A percentile compares a stretch with the other conserved stretches of the same genome.
Conservation (phyloP, 2,113 vertebrate genomes). For the Piaya cayana region DNA sequence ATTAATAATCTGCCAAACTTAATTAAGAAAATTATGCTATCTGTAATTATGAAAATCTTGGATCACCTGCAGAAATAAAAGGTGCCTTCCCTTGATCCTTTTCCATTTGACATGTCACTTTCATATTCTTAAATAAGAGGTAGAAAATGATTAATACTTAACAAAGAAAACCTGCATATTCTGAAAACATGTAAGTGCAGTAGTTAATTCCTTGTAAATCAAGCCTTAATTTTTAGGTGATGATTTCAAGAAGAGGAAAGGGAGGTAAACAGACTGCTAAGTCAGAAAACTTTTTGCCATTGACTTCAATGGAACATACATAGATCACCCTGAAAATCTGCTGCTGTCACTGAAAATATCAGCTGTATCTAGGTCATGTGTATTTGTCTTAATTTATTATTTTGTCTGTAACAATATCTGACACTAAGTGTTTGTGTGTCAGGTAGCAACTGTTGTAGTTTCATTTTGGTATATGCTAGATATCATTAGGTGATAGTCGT, state of each 20-base stretch:
- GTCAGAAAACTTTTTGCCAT: not conserved
- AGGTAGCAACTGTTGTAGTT: not conserved
- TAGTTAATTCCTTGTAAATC: not conserved
- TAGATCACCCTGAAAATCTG: not conserved
- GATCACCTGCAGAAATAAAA: slow-evolving; percentile 9
- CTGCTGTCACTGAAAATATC: not conserved
- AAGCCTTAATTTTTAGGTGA: not conserved
- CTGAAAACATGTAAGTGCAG: not conserved
- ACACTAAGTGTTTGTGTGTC: not conserved
- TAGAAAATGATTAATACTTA: not conserved
- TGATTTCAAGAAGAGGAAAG: not conserved
- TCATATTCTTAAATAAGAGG: not conserved
- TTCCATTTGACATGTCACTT: not conserved
- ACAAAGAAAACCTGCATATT: not conserved
- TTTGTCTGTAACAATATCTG: not conserved
- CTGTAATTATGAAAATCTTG: slow-evolving; percentile 3
- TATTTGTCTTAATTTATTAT: not conserved
- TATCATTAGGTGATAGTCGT: accelerated
- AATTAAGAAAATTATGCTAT: slow-evolving; percentile 16
- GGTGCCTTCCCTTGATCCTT: slow-evolving; percentile 20
- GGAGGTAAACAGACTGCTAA: not conserved
- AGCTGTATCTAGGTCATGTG: not conserved
- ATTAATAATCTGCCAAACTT: not conserved
- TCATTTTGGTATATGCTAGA: not conserved
- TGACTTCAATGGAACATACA: not conserved